Evolutionary conservation across 2,797 vertebrate species (phyloP).

Genomic region (Sebastolobus alascanus): DNA sequence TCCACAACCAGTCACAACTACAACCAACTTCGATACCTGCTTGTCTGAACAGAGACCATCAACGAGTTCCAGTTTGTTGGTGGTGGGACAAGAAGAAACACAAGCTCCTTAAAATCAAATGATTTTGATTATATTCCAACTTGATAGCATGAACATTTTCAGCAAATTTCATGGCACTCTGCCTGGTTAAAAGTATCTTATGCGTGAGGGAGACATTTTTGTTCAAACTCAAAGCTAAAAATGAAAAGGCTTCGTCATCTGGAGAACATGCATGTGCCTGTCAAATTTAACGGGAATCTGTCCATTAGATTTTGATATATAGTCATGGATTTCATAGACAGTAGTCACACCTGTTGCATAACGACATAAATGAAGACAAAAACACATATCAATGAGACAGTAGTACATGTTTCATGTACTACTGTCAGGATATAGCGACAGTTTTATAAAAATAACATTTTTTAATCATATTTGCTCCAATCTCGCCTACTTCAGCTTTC

Average conservation of each 20-base stretch:
- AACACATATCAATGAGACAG: background rate
- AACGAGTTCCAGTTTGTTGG: background rate
- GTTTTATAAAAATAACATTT: no score
- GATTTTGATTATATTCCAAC: no score
- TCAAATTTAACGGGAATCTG: background rate
- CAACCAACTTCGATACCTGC: background rate
- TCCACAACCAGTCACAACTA: background rate
- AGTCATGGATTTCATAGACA: background rate
- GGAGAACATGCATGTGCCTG: background rate
- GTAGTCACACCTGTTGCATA: background rate
- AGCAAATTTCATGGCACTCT: background rate
- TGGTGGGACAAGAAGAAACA: background rate
- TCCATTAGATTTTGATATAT: background rate
- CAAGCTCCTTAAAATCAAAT: background rate
- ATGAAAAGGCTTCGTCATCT: background rate
- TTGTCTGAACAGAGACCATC: background rate
- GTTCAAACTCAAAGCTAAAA: background rate
- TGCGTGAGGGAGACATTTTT: background rate
- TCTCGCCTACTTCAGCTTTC: no score
- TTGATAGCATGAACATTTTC: background rate
- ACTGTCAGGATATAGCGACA: no score
- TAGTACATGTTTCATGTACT: no score
- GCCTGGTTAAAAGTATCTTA: no score
- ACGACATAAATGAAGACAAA: no score
- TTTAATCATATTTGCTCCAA: no score